Conservation (phyloP, 2,797 vertebrate species). For the Silurus aristotelis region DNA sequence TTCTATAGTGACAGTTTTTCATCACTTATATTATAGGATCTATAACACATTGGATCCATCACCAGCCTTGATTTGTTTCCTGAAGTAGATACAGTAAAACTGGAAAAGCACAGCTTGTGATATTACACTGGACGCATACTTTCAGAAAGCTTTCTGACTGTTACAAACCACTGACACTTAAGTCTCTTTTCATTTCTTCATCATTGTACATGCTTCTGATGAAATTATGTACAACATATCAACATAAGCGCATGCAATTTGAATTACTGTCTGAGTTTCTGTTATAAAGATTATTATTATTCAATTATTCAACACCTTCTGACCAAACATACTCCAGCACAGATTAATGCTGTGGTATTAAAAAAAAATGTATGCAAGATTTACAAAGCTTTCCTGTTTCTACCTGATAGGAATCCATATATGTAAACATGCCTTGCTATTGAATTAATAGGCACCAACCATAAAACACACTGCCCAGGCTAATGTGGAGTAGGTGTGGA, state of each 20-base stretch:
- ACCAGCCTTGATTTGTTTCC: neutral
- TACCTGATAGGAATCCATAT: neutral
- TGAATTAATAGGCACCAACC: constrained; percentile 15
- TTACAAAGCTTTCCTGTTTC: neutral
- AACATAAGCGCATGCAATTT: neutral
- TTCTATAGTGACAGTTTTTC: neutral
- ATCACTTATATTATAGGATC: neutral
- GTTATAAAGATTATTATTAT: neutral
- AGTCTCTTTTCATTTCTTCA: neutral
- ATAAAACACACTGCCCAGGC: neutral
- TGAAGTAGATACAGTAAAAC: neutral
- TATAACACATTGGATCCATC: neutral
- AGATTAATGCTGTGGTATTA: neutral
- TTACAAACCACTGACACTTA: neutral
- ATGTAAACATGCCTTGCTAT: neutral
- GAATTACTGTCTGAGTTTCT: neutral
- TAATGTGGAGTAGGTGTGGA: neutral
- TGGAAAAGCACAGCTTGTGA: neutral
- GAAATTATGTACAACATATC: neutral
- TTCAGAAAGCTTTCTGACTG: neutral
- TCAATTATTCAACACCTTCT: neutral
- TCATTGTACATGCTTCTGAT: neutral
- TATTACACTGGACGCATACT: neutral
- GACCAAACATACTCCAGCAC: neutral
- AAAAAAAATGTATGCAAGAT: neutral